Evolutionary conservation across 1,140 invertebrate species (phyloP), one percentile per base, ranked within the genome.

Genomic region (Lepidurus couesii): DNA sequence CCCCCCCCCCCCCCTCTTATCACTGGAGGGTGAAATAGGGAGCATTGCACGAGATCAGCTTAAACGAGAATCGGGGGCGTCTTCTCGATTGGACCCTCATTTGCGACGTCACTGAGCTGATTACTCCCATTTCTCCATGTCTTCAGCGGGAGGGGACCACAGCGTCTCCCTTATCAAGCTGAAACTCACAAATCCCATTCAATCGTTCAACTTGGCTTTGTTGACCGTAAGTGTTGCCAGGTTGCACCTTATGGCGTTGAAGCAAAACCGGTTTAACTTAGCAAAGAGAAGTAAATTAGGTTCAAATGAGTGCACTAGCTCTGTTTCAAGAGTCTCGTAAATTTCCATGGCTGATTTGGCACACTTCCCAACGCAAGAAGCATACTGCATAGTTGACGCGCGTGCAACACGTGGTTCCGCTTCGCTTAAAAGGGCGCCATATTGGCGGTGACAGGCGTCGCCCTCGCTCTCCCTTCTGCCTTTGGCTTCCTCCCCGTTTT

Each of bases 321-420:
- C 34, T 34, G 34, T 34, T 34, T 34, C 34, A 34, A 34, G 34
- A 1, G 8, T 9, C 16, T 65, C 53, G 21, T 65, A 65, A 65
- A 65, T 65, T 65, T 9, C 53, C 53, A 65, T 21, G 21, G 16
- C 53, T 65, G 53, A 65, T 65, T 65, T 65, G 53, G 53, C 53
- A 65, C 53, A 0, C 53, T n/a, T 21, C 53, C 9, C 53, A 65
- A 9, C 13, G 5, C 21, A 6, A 65, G 16, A 65, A 13, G 16
- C 53, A 16, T 65, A 21, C 16, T 65, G 53, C 53, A 65, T 65
- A 21, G 53, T n/a, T 65, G 53, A 65, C 53, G 53, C 53, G 21
- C 34, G 53, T 13, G 53, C 53, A 65, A 65, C 53, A 65, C 53
- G 53, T 65, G 53, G 53, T 65, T 65, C 53, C 53, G 53, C 53